phyloP scores from a whole-genome alignment of 2,888 invertebrate genomes.

The Hyposoter dolosus region DNA sequence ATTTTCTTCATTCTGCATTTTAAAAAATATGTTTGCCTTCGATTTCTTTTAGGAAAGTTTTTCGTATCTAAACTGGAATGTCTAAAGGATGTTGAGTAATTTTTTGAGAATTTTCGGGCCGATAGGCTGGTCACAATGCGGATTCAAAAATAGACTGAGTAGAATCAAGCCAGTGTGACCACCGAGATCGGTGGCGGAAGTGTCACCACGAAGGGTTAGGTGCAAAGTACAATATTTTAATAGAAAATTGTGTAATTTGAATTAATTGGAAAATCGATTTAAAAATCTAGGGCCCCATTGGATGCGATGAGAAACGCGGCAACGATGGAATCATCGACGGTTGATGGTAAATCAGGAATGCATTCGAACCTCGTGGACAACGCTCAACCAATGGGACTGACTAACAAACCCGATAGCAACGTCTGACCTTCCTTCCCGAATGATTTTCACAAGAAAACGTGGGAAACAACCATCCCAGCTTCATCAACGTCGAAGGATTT shows the following conservation, averaged over 20 bases:
- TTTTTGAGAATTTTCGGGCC: no score
- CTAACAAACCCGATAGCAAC: conserved; percentile 90
- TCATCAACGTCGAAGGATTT: conserved; percentile 23
- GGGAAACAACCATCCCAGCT: conserved; percentile 20
- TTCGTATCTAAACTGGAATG: no score
- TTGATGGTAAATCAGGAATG: conserved; percentile 86
- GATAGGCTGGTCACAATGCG: no score
- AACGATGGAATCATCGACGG: conserved; percentile 82
- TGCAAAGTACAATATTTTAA: not conserved
- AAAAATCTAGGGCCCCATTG: conserved; percentile 89
- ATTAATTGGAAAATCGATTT: not conserved
- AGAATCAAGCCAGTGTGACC: no score
- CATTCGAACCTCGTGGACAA: conserved; percentile 92
- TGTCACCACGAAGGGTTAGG: no score
- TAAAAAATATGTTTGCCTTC: no score
- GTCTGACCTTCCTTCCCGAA: conserved; percentile 85
- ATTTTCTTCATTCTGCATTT: no score
- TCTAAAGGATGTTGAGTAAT: no score
- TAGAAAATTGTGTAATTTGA: not conserved
- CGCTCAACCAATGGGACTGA: conserved; percentile 92
- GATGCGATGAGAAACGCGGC: conserved; percentile 93
- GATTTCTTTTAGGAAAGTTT: no score
- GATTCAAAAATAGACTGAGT: no score
- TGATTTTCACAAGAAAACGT: conserved; percentile 45
- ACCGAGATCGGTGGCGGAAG: no score